These are phyloP conservation scores for Eristalis intricaria DNA, from an alignment of 2,888 invertebrate genomes.

Conservation along the genomic window DNA sequence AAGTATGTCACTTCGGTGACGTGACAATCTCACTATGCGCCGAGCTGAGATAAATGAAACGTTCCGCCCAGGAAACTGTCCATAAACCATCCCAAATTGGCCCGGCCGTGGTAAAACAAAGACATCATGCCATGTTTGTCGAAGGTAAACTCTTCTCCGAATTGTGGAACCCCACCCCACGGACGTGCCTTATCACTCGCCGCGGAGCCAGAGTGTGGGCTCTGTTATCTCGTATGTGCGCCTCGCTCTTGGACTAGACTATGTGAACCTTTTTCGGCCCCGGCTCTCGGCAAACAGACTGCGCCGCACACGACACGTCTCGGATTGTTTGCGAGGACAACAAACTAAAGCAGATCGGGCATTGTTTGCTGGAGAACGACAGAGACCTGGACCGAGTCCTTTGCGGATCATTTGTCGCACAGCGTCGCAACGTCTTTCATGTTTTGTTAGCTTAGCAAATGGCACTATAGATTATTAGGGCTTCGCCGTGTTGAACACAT, in stretches of 20 bases:
- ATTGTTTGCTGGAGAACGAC: conserved; percentile 32
- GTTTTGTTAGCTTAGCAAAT: conserved; percentile 53
- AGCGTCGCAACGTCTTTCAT: conserved; percentile 39
- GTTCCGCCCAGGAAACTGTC: conserved; percentile 57
- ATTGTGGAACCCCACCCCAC: conserved; percentile 8
- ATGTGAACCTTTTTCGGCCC: conserved; percentile 25
- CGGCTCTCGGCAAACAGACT: conserved; percentile 36
- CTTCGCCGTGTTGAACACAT: conserved; percentile 24
- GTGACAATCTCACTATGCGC: conserved; percentile 60
- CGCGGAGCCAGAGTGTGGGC: background rate
- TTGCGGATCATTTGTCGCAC: conserved; percentile 54
- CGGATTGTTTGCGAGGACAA: conserved; percentile 41
- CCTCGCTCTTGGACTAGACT: conserved; percentile 25
- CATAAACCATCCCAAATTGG: conserved; percentile 61
- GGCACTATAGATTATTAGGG: conserved; percentile 46
- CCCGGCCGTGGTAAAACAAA: conserved; percentile 47
- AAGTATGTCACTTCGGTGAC: conserved; percentile 56
- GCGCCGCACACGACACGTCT: conserved; percentile 26
- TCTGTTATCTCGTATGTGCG: conserved; percentile 38
- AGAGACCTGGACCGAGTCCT: conserved; percentile 20
- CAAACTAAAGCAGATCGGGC: conserved; percentile 4
- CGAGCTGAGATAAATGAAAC: conserved; percentile 44
- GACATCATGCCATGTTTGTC: conserved; percentile 56
- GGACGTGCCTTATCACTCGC: background rate
- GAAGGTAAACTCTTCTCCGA: conserved; percentile 44